Percentiles rank a stretch among this genome's conserved stretches.
Evolutionary conservation across 2,113 vertebrate genomes (phyloP).

Genomic region (Hylia prasina): DNA sequence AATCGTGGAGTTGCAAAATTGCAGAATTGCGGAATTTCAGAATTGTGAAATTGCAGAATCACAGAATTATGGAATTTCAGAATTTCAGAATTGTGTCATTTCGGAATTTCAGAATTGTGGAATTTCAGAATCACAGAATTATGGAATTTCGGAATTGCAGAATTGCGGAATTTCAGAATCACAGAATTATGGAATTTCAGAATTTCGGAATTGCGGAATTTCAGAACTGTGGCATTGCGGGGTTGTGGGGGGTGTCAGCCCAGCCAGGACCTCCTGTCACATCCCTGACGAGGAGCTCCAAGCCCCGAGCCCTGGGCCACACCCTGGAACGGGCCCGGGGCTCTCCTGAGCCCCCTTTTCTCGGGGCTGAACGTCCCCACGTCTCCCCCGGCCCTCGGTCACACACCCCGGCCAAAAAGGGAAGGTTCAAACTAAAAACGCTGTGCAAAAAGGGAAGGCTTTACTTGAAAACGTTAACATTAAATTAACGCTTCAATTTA

Average conservation of each 20-base stretch:
- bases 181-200: no score
- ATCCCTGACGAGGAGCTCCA: neutral
- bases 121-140: neutral
- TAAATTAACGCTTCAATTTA: neutral
- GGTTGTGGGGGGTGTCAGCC: neutral
- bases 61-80: fast-evolving
- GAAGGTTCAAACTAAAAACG: neutral
- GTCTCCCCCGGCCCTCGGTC: neutral
- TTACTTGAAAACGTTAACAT: neutral
- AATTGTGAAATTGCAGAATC: fast-evolving
- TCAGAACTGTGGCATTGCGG: no score
- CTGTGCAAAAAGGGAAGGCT: neutral
- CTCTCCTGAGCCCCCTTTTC: neutral
- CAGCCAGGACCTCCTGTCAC: neutral
- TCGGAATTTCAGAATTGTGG: no score
- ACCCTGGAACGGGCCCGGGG: neutral
- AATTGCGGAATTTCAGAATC: no score
- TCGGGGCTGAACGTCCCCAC: fast-evolving
- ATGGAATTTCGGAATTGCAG: neutral
- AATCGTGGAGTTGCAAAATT: no score
- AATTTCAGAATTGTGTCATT: neutral
- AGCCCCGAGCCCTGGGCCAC: no score
- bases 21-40: fast-evolving
- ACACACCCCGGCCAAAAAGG: neutral
- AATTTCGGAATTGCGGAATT: no score